A percentile compares a stretch with the other conserved stretches of the same genome.
These are phyloP conservation scores for Psittacara wagleri DNA, from an alignment of 2,113 vertebrate species.

Conservation along the genomic window DNA sequence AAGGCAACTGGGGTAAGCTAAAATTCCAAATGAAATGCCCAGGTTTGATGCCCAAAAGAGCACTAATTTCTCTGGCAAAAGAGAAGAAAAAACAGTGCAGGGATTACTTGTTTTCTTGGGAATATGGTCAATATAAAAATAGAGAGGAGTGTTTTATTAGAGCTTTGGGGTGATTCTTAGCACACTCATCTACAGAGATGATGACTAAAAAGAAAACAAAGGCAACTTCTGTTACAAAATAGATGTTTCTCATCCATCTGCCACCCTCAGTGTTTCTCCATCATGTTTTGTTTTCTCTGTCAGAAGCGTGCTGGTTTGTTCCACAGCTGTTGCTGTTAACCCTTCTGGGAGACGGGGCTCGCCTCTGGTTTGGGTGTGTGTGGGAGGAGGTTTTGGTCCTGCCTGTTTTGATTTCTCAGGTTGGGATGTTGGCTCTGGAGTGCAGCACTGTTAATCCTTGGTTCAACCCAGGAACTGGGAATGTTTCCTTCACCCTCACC, in stretches of 20 bases:
- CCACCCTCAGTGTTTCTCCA: neutral
- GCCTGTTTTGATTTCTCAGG: neutral
- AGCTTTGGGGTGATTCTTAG: neutral
- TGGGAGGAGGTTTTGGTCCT: conserved; percentile 11
- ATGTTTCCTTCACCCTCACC: neutral
- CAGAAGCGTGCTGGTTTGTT: neutral
- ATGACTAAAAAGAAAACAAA: neutral
- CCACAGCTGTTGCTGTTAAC: neutral
- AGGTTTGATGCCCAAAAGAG: neutral
- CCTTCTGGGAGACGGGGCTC: neutral
- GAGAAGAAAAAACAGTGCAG: neutral
- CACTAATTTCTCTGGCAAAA: neutral
- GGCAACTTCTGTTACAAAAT: neutral
- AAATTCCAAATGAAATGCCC: neutral
- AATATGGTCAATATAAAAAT: neutral
- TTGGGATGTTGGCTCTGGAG: neutral
- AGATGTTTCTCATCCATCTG: neutral
- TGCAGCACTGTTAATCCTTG: neutral
- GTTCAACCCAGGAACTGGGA: neutral
- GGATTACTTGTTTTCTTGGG: neutral
- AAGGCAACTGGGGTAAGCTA: neutral
- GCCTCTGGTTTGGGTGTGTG: accelerated
- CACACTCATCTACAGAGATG: accelerated
- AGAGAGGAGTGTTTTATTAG: neutral
- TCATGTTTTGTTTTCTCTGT: neutral